A percentile compares a stretch with the other conserved stretches of the same genome.
Conservation (phyloP, 2,113 vertebrate genomes). For the Tragelaphus scriptus region DNA sequence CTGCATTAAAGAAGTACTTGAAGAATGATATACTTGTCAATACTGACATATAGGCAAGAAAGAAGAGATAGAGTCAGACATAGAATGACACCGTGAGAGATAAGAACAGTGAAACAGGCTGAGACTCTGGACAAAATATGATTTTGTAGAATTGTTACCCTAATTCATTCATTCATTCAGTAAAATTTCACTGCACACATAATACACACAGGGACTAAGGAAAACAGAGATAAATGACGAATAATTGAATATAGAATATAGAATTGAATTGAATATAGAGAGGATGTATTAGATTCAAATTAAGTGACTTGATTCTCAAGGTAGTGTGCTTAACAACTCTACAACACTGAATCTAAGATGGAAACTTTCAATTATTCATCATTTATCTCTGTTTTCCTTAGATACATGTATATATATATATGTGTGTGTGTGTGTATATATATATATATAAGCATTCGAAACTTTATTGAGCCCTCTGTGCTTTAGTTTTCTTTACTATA, state of each 20-base stretch:
- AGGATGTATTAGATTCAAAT: background rate
- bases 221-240: background rate
- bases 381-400: too few species aligned
- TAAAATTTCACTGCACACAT: background rate
- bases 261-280: too few species aligned
- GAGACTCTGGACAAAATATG: background rate
- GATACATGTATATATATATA: too few species aligned
- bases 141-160: background rate
- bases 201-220: background rate
- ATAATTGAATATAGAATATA: too few species aligned
- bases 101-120: background rate
- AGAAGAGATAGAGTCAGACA: background rate
- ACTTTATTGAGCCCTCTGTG: background rate
- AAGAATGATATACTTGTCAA: background rate
- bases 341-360: background rate
- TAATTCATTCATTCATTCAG: background rate
- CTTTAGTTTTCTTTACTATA: background rate
- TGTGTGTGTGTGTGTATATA: rapidly evolving
- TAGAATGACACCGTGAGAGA: background rate
- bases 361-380: background rate
- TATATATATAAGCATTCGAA: background rate
- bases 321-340: background rate
- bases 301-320: background rate
- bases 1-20: background rate
- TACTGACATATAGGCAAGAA: background rate